phyloP scores from a whole-genome alignment of 2,888 invertebrate species.

The Erynnis tages region DNA sequence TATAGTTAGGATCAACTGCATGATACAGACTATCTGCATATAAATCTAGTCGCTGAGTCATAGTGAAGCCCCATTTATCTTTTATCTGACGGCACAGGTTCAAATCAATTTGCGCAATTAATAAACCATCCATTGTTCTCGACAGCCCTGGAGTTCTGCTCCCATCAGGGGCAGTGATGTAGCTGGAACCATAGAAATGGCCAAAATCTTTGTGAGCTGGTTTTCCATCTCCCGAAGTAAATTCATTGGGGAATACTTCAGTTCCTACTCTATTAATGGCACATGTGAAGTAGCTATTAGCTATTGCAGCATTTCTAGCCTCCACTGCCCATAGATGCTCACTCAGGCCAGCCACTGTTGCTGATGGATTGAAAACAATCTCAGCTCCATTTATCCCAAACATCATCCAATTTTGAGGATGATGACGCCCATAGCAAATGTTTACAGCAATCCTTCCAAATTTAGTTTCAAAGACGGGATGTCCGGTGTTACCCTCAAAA shows the following conservation, averaged over 20 bases:
- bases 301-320: slow-evolving; percentile 97
- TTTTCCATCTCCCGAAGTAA: slow-evolving; percentile 83
- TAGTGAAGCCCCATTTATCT: slow-evolving; percentile 97
- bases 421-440: slow-evolving; percentile 99
- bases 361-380: slow-evolving; percentile 99
- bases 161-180: slow-evolving; percentile 97
- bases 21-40: slow-evolving; percentile 89
- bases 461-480: slow-evolving; percentile 94
- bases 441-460: slow-evolving; percentile 96
- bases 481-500: slow-evolving; percentile 97
- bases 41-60: slow-evolving; percentile 96
- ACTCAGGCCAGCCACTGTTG: slow-evolving; percentile 90
- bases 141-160: slow-evolving; percentile 93
- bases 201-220: slow-evolving; percentile 95
- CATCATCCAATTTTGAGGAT: slow-evolving; percentile 99
- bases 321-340: slow-evolving; percentile 98
- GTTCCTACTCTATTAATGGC: slow-evolving; percentile 97
- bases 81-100: slow-evolving; percentile 97
- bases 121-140: slow-evolving; percentile 90
- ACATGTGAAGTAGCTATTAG: slow-evolving; percentile 97
- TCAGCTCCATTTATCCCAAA: slow-evolving; percentile 99
- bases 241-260: slow-evolving; percentile 87
- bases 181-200: slow-evolving; percentile 98
- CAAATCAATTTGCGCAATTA: slow-evolving; percentile 94
- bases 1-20: slow-evolving; percentile 56